Percentiles rank a stretch among this genome's conserved stretches.
These are phyloP conservation scores for Knipowitschia caucasica DNA, from an alignment of 2,797 vertebrate genomes.

Conservation along the genomic window DNA sequence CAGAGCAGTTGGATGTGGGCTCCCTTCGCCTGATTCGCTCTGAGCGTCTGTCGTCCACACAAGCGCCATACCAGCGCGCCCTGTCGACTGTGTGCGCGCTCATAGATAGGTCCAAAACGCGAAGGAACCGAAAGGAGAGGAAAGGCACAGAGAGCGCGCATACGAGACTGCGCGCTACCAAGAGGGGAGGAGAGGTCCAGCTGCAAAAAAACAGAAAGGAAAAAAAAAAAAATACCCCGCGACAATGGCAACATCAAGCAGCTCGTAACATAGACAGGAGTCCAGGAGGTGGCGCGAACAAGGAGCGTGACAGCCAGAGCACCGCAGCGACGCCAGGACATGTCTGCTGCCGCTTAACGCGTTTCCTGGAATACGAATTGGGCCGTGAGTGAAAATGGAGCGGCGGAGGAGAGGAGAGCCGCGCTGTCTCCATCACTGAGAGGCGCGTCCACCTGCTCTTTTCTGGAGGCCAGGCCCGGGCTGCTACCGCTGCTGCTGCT, in stretches of 20 bases:
- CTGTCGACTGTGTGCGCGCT: slow-evolving; percentile 80
- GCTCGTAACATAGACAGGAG: slow-evolving; percentile 56
- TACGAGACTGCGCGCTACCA: slow-evolving; percentile 71
- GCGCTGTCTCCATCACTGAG: slow-evolving; percentile 79
- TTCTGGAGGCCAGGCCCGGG: slow-evolving; percentile 72
- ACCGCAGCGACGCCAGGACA: slow-evolving; percentile 54
- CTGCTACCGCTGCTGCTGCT: slow-evolving; percentile 55
- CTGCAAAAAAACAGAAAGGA: slow-evolving; percentile 54
- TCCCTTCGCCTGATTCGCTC: slow-evolving; percentile 68
- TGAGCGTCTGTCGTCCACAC: slow-evolving; percentile 68
- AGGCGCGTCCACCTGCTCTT: slow-evolving; percentile 88
- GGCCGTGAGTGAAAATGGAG: slow-evolving; percentile 76
- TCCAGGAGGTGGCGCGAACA: slow-evolving; percentile 52
- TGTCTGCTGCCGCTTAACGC: slow-evolving; percentile 56
- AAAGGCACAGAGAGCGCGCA: slow-evolving; percentile 62
- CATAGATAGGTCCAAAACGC: slow-evolving; percentile 82
- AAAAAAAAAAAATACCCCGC: slow-evolving; percentile 46
- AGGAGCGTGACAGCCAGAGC: slow-evolving; percentile 56
- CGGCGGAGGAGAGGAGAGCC: slow-evolving; percentile 71
- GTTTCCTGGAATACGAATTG: slow-evolving; percentile 72
- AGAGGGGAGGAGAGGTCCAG: slow-evolving; percentile 72
- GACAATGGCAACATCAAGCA: slow-evolving; percentile 77
- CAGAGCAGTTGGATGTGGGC: slow-evolving; percentile 63
- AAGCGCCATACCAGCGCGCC: slow-evolving; percentile 57
- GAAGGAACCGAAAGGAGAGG: slow-evolving; percentile 61